These are phyloP conservation scores for Aricia artaxerxes DNA, from an alignment of 2,888 invertebrate species.

Conservation along the genomic window DNA sequence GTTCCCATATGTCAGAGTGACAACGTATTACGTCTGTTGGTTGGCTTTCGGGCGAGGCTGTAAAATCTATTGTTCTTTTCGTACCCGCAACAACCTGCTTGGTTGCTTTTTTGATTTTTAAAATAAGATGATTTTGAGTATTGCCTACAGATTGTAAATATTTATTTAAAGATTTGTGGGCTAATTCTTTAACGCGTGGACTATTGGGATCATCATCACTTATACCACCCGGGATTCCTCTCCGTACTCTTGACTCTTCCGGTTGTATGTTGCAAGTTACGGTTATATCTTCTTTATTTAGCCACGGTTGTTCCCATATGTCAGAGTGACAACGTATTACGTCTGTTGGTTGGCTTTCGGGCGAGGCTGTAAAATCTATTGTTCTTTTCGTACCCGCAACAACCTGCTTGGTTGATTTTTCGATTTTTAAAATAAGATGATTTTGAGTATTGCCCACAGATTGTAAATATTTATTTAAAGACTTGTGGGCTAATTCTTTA, in stretches of 20 bases:
- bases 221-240: background rate
- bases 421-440: constrained; percentile 50
- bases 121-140: constrained; percentile 44
- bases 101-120: constrained; percentile 61
- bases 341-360: constrained; percentile 38
- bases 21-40: constrained; percentile 51
- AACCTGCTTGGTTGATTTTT: constrained; percentile 49
- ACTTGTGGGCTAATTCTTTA: constrained; percentile 49
- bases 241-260: background rate
- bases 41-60: constrained; percentile 45
- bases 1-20: constrained; percentile 75
- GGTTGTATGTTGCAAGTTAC: constrained; percentile 55
- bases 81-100: constrained; percentile 70
- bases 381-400: constrained; percentile 50
- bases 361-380: constrained; percentile 52
- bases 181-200: constrained; percentile 47
- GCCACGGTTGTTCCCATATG: constrained; percentile 78
- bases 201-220: constrained; percentile 43
- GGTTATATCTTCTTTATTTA: constrained; percentile 56
- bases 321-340: constrained; percentile 61
- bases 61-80: constrained; percentile 51
- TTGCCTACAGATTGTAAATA: constrained; percentile 45
- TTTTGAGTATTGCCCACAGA: constrained; percentile 42
- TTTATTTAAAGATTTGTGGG: constrained; percentile 51
- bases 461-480: constrained; percentile 50